A percentile compares a stretch with the other conserved stretches of the same genome.
Evolutionary conservation across 2,888 invertebrate genomes (phyloP).

Genomic region (Lordiphosa andalusiaca): DNA sequence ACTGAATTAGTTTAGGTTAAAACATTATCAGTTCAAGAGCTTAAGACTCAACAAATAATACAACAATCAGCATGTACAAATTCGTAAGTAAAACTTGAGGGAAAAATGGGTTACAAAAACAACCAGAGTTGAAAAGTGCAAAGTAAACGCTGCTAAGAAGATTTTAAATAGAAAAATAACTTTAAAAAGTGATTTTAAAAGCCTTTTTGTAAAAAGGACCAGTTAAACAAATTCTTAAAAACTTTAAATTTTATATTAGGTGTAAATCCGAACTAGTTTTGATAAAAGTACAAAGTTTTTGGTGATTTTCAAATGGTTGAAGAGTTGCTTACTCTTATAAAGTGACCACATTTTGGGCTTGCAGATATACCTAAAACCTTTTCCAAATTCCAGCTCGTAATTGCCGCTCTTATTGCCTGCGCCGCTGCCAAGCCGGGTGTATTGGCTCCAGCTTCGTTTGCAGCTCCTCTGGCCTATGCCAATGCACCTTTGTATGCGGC

Average conservation of each 20-base stretch:
- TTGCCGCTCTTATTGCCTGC: slow-evolving; percentile 64
- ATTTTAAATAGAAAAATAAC: no score
- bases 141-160: no score
- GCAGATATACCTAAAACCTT: not conserved
- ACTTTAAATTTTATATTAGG: no score
- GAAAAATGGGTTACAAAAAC: not conserved
- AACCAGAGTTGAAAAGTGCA: no score
- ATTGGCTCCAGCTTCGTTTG: slow-evolving; percentile 44
- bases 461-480: slow-evolving; percentile 79
- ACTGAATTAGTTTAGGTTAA: slow-evolving; percentile 9
- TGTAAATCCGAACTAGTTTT: no score
- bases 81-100: slow-evolving; percentile 60
- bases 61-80: slow-evolving; percentile 69
- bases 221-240: no score
- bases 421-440: slow-evolving; percentile 63
- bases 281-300: no score
- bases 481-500: slow-evolving; percentile 80
- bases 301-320: no score
- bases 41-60: slow-evolving; percentile 37
- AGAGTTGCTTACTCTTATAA: no score
- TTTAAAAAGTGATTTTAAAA: no score
- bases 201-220: no score
- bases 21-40: slow-evolving; percentile 53
- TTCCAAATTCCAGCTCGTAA: slow-evolving; percentile 48
- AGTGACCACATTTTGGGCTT: no score